Percentiles rank a stretch among this genome's conserved stretches.
These are phyloP conservation scores for Meloidogyne chitwoodi DNA, from an alignment of 1,140 invertebrate species.

Conservation along the genomic window DNA sequence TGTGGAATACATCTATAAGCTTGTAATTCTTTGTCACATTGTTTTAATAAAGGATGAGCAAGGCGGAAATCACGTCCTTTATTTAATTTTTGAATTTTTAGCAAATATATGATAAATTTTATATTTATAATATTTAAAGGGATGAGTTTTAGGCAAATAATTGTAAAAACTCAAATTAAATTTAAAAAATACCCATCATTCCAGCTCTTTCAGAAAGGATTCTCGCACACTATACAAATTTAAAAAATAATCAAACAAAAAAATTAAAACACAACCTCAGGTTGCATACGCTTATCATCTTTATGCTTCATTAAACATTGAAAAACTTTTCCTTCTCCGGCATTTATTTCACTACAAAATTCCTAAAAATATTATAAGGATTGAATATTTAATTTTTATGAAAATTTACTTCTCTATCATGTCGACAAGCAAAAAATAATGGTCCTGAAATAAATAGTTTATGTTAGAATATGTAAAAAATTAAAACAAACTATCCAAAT, in stretches of 20 bases:
- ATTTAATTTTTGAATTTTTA: too few species aligned
- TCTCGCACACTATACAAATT: conserved; percentile 69
- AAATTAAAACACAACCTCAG: conserved; percentile 60
- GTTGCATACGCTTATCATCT: conserved; percentile 69
- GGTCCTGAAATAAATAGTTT: conserved; percentile 11
- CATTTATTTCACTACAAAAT: conserved; percentile 63
- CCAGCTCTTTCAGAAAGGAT: conserved; percentile 79
- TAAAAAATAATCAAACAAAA: conserved; percentile 1
- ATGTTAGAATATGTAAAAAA: not conserved
- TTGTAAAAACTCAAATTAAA: not conserved
- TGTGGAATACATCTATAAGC: conserved; percentile 48
- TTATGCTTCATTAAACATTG: conserved; percentile 85
- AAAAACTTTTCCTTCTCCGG: conserved; percentile 75
- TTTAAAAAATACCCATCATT: conserved; percentile 67
- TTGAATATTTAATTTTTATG: not conserved
- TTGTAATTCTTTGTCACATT: conserved; percentile 81
- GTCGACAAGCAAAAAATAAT: conserved; percentile 79
- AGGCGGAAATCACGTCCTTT: conserved; percentile 79
- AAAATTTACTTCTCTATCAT: conserved; percentile 70
- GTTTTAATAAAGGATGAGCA: conserved; percentile 77
- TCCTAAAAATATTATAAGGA: conserved; percentile 11
- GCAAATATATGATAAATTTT: too few species aligned
- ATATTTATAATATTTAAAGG: too few species aligned
- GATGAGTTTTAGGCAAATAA: not conserved
- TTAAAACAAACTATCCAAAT: conserved; percentile 73